These are phyloP conservation scores for Leucophenga maculata DNA, from an alignment of 2,888 invertebrate genomes.

Conservation along the genomic window DNA sequence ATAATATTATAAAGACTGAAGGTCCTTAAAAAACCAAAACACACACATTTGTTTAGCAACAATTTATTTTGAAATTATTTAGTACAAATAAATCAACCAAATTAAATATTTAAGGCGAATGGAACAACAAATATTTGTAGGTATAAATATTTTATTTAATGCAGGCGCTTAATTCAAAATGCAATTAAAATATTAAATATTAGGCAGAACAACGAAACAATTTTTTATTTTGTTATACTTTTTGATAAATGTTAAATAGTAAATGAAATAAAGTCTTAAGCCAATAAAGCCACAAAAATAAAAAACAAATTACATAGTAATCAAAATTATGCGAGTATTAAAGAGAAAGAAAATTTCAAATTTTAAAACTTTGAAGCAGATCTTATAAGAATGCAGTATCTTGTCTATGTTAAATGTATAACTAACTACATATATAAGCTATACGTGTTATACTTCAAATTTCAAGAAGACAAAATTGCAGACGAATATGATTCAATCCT, in stretches of 20 bases:
- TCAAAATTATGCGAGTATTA: slow-evolving; percentile 19
- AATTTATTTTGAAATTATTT: background rate
- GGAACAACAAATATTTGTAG: background rate
- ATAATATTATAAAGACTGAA: slow-evolving; percentile 53
- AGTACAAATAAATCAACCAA: background rate
- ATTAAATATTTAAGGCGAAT: background rate
- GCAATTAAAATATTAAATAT: background rate
- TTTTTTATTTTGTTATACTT: slow-evolving; percentile 12
- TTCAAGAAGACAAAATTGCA: slow-evolving; percentile 47
- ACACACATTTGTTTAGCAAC: background rate
- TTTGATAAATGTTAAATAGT: slow-evolving; percentile 1
- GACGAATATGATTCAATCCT: slow-evolving; percentile 54
- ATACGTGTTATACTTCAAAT: too few species aligned
- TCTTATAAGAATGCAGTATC: too few species aligned
- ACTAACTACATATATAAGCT: too few species aligned
- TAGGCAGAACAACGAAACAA: slow-evolving; percentile 5
- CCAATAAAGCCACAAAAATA: slow-evolving; percentile 14
- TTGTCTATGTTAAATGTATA: too few species aligned
- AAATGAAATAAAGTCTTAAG: slow-evolving; percentile 20
- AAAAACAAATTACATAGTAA: too few species aligned
- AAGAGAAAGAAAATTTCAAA: background rate
- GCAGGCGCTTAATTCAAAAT: background rate
- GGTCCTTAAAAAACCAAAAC: slow-evolving; percentile 53
- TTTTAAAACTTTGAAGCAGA: background rate
- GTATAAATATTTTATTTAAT: background rate